Conservation (phyloP, 2,113 vertebrate genomes). For the Podilymbus podiceps region DNA sequence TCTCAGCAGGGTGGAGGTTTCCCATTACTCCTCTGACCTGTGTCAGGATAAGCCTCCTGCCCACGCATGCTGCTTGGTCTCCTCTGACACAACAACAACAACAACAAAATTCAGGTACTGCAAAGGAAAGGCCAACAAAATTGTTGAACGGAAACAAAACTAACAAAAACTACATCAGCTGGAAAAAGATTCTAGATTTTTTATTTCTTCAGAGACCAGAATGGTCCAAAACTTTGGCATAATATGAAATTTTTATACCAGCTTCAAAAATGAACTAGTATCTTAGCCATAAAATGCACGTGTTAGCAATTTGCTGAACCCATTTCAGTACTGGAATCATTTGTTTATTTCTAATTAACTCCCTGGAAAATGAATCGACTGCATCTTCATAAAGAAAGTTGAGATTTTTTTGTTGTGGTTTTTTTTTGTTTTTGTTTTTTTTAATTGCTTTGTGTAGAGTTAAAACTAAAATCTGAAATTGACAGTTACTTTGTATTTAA, state of each 20-base stretch:
- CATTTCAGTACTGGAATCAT: background rate
- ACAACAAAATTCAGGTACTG: background rate
- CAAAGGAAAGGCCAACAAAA: background rate
- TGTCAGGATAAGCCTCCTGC: background rate
- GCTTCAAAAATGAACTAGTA: background rate
- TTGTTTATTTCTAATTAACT: background rate
- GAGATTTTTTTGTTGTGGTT: too few species aligned
- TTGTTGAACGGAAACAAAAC: background rate
- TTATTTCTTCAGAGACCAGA: background rate
- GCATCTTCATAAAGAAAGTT: background rate
- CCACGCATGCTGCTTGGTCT: background rate
- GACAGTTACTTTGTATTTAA: background rate
- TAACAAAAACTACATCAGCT: background rate
- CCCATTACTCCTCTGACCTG: background rate
- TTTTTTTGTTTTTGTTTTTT: background rate
- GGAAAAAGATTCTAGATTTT: background rate
- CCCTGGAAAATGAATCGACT: background rate
- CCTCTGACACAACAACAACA: background rate
- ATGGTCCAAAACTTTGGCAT: background rate
- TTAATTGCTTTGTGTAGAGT: background rate
- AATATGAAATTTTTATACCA: background rate
- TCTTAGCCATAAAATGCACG: background rate
- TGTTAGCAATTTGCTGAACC: background rate
- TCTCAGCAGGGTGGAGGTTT: background rate
- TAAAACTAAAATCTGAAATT: background rate